A percentile compares a stretch with the other conserved stretches of the same genome.
Conservation (phyloP, 2,113 vertebrate species). For the Plestiodon gilberti region DNA sequence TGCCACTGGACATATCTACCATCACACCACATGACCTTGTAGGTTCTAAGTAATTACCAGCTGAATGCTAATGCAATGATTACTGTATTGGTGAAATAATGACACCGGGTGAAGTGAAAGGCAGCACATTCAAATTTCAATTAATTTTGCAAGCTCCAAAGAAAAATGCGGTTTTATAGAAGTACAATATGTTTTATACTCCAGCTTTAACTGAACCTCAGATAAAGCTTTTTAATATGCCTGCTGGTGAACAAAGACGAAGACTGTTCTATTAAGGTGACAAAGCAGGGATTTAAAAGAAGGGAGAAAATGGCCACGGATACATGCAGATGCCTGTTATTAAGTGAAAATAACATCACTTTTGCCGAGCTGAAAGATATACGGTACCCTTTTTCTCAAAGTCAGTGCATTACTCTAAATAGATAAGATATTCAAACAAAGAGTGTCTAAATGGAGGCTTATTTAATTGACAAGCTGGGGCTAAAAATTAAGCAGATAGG, state of each 20-base stretch:
- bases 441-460: background rate
- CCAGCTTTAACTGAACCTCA: background rate
- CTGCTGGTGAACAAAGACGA: background rate
- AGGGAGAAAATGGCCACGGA: background rate
- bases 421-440: background rate
- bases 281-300: background rate
- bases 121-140: constrained; percentile 11
- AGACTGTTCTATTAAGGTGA: background rate
- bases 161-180: background rate
- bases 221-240: constrained; percentile 12
- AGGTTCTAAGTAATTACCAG: constrained; percentile 36
- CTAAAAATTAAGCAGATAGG: background rate
- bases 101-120: constrained; percentile 26
- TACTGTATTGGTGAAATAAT: constrained; percentile 36
- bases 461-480: background rate
- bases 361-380: background rate
- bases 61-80: constrained; percentile 39
- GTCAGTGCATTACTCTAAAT: background rate
- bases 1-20: constrained; percentile 29
- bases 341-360: background rate
- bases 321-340: background rate
- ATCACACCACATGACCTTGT: constrained; percentile 35
- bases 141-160: constrained; percentile 9
- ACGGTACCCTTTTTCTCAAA: background rate
- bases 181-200: background rate